A percentile compares a stretch with the other conserved stretches of the same genome.
phyloP scores from a whole-genome alignment of 2,888 invertebrate genomes.

The Oegoconia quadripuncta region DNA sequence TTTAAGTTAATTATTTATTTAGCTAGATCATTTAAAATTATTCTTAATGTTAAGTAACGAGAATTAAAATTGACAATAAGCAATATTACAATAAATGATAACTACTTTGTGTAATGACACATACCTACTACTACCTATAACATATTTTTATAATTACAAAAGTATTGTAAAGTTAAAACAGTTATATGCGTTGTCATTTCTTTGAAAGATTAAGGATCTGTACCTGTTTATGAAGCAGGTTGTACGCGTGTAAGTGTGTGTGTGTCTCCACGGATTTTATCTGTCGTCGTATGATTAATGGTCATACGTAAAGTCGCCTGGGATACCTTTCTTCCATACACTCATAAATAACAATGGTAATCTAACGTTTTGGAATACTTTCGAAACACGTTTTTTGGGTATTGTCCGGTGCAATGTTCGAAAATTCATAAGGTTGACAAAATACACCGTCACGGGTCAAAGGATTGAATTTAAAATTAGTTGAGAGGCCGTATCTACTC shows the following conservation, averaged over 20 bases:
- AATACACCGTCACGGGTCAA: slow-evolving; percentile 23
- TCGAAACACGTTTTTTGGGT: slow-evolving; percentile 36
- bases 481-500: background rate
- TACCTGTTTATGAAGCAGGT: slow-evolving; percentile 34
- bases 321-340: slow-evolving; percentile 55
- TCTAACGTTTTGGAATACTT: slow-evolving; percentile 45
- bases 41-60: no score
- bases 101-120: no score
- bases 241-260: slow-evolving; percentile 34
- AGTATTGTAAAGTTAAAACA: slow-evolving; percentile 22
- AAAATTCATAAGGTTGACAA: slow-evolving; percentile 21
- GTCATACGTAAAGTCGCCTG: slow-evolving; percentile 49
- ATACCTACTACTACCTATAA: no score
- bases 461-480: slow-evolving; percentile 22
- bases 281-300: slow-evolving; percentile 71
- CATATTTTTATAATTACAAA: no score
- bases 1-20: no score
- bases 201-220: slow-evolving; percentile 33
- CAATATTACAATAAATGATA: no score
- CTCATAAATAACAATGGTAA: slow-evolving; percentile 59
- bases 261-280: slow-evolving; percentile 53
- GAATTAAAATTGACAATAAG: no score
- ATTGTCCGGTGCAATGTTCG: slow-evolving; percentile 21
- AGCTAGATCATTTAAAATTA: no score
- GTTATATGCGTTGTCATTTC: slow-evolving; percentile 36